phyloP scores from a whole-genome alignment of 2,113 vertebrate genomes.

The Tympanuchus pallidicinctus region DNA sequence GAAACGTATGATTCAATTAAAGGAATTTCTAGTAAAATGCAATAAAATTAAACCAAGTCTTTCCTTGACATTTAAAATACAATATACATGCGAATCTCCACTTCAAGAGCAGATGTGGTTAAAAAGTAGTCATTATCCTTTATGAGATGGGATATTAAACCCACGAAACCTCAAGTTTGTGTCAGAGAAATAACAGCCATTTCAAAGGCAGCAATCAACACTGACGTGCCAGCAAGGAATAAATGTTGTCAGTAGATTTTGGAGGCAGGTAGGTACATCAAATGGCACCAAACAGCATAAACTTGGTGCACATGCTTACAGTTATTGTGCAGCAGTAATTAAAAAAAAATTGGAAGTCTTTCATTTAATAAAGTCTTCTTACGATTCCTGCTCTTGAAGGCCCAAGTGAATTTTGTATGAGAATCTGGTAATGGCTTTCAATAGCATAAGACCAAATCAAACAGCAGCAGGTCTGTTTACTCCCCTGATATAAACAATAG shows the following conservation, averaged over 20 bases:
- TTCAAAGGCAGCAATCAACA: neutral
- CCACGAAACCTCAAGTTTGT: constrained; percentile 23
- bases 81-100: constrained; percentile 39
- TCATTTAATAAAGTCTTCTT: neutral
- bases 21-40: constrained; percentile 45
- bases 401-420: neutral
- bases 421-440: neutral
- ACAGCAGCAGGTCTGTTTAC: neutral
- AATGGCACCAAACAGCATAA: neutral
- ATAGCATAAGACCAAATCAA: fast-evolving
- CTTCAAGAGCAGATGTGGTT: constrained; percentile 27
- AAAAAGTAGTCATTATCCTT: constrained; percentile 59
- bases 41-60: constrained; percentile 14
- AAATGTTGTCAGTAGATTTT: neutral
- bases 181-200: neutral
- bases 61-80: constrained; percentile 63
- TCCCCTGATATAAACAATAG: neutral
- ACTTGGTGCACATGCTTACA: fast-evolving
- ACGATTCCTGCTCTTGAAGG: neutral
- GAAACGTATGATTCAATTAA: constrained; percentile 70
- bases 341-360: neutral
- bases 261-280: neutral
- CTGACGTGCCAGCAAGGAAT: neutral
- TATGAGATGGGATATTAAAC: constrained; percentile 36
- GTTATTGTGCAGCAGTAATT: neutral